phyloP scores from a whole-genome alignment of 2,888 invertebrate genomes.

The Homarus gammarus region DNA sequence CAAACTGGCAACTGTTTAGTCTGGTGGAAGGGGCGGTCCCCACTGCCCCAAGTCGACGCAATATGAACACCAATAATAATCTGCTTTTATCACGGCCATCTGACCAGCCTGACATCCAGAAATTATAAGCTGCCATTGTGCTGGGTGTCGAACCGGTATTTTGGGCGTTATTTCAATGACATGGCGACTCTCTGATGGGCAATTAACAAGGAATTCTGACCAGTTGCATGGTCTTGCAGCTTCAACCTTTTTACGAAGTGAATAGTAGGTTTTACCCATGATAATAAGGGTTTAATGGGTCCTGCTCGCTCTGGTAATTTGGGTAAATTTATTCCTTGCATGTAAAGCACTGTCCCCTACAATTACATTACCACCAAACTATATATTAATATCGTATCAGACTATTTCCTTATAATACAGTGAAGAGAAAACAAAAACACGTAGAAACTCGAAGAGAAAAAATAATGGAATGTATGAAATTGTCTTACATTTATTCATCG shows the following conservation, averaged over 20 bases:
- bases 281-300: constrained; percentile 33
- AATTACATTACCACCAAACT: background rate
- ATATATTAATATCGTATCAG: constrained; percentile 11
- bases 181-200: constrained; percentile 25
- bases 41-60: constrained; percentile 29
- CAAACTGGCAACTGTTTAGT: background rate
- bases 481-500: background rate
- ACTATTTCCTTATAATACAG: background rate
- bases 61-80: constrained; percentile 45
- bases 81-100: constrained; percentile 45
- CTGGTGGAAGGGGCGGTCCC: background rate
- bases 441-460: background rate
- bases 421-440: background rate
- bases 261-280: constrained; percentile 33
- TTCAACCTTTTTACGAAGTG: background rate
- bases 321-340: constrained; percentile 46
- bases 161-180: constrained; percentile 41
- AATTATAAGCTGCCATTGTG: constrained; percentile 61
- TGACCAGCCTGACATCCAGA: constrained; percentile 43
- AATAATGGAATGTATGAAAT: background rate
- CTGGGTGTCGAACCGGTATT: constrained; percentile 51
- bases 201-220: constrained; percentile 37
- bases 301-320: constrained; percentile 33
- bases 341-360: background rate
- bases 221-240: background rate